These are phyloP conservation scores for Nowickia ferox DNA, from an alignment of 2,888 invertebrate genomes.

Conservation along the genomic window DNA sequence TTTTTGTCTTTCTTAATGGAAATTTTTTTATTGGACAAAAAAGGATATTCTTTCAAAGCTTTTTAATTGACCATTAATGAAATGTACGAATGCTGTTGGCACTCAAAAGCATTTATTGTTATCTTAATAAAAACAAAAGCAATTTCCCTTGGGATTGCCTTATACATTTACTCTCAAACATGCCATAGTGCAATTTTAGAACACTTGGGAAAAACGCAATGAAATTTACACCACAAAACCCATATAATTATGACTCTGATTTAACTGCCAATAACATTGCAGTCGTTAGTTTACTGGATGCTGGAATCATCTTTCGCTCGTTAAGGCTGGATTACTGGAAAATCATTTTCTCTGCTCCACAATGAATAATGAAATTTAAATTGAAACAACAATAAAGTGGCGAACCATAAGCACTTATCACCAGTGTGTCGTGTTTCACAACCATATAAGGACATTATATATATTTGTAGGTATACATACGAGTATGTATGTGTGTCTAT, in stretches of 20 bases:
- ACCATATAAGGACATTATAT: slow-evolving; percentile 38
- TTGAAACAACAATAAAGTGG: slow-evolving; percentile 62
- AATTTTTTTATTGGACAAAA: neutral
- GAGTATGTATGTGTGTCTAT: no score
- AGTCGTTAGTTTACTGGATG: neutral
- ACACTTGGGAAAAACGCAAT: neutral
- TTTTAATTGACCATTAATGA: slow-evolving; percentile 16
- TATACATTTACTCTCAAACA: neutral
- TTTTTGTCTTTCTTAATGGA: slow-evolving; percentile 18
- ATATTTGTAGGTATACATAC: neutral
- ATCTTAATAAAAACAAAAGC: neutral
- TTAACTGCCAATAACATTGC: slow-evolving; percentile 49
- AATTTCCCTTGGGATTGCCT: slow-evolving; percentile 13
- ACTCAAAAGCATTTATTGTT: neutral
- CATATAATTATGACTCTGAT: slow-evolving; percentile 31
- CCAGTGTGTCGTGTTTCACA: slow-evolving; percentile 35
- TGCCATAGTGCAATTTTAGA: slow-evolving; percentile 2
- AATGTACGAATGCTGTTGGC: neutral
- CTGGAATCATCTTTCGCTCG: neutral
- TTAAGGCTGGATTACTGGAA: slow-evolving; percentile 22
- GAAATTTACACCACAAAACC: slow-evolving; percentile 31
- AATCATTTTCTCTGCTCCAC: slow-evolving; percentile 14
- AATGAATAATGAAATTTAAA: slow-evolving; percentile 56
- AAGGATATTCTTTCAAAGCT: neutral
- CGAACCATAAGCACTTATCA: slow-evolving; percentile 53